These are phyloP conservation scores for Mercenaria mercenaria DNA, from an alignment of 1,140 invertebrate species.

Conservation along the genomic window DNA sequence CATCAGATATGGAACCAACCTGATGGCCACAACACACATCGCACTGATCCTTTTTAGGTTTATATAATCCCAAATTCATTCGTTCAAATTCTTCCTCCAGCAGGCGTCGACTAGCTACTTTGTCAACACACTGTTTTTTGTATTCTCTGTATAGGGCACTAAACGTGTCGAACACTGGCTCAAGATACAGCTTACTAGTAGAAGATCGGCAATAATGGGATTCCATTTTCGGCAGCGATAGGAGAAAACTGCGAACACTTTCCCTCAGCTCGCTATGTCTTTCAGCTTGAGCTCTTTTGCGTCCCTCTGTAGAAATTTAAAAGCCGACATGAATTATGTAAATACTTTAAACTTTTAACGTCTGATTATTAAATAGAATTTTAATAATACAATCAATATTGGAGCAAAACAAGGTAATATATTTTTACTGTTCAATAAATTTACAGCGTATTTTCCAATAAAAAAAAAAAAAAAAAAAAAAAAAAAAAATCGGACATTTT, in stretches of 20 bases:
- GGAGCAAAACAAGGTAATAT: too few species aligned
- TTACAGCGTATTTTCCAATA: too few species aligned
- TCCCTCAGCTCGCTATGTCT: not conserved
- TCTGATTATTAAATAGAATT: too few species aligned
- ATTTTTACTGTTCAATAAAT: too few species aligned
- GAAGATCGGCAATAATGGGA: slow-evolving; percentile 36
- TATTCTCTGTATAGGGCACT: not conserved
- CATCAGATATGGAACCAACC: slow-evolving; percentile 7
- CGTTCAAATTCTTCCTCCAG: not conserved
- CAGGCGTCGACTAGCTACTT: not conserved
- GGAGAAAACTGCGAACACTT: not conserved
- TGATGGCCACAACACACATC: slow-evolving; percentile 41
- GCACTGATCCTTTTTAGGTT: slow-evolving; percentile 51
- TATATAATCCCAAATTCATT: slow-evolving; percentile 38
- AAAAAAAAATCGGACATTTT: too few species aligned
- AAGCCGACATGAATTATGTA: not conserved
- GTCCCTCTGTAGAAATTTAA: not conserved
- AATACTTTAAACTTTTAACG: not conserved
- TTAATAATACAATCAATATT: too few species aligned
- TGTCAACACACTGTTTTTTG: not conserved
- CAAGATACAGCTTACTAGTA: slow-evolving; percentile 22
- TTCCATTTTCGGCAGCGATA: not conserved
- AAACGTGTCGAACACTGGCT: not conserved
- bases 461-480: too few species aligned
- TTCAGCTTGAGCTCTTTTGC: not conserved